Percentiles rank a stretch among this genome's conserved stretches.
These are phyloP conservation scores for Orthosia gothica DNA, from an alignment of 2,888 invertebrate species.

Conservation along the genomic window DNA sequence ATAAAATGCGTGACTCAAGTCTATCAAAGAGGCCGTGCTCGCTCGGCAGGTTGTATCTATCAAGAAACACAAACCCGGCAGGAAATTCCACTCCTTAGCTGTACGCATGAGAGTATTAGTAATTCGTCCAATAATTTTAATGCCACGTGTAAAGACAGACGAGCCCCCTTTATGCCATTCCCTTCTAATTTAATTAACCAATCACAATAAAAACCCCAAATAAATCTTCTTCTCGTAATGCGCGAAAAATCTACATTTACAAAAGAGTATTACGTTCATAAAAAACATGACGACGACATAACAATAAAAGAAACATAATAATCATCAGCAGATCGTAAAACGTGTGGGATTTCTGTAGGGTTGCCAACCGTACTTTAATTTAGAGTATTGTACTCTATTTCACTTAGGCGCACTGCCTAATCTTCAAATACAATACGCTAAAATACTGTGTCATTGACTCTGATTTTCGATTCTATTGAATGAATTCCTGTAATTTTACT, in stretches of 20 bases:
- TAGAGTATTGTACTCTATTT: no score
- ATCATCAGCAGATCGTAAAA: constrained; percentile 57
- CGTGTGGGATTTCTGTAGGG: constrained; percentile 70
- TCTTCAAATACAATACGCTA: no score
- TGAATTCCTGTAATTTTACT: no score
- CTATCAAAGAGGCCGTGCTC: no score
- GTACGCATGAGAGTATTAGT: not conserved
- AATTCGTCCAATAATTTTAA: not conserved
- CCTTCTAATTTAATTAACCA: constrained; percentile 35
- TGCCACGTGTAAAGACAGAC: not conserved
- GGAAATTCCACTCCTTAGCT: no score
- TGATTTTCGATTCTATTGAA: no score
- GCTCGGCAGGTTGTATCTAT: no score
- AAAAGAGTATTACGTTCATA: constrained; percentile 47
- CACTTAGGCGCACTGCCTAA: no score
- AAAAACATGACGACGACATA: constrained; percentile 56
- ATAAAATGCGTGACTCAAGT: no score
- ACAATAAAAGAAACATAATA: constrained; percentile 59
- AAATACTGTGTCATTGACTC: no score
- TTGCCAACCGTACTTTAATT: no score
- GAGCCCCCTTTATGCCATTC: not conserved
- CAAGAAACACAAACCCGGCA: no score
- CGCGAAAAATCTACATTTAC: constrained; percentile 14
- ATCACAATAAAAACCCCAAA: constrained; percentile 39
- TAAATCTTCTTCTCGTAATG: constrained; percentile 37